Base-by-base conservation (phyloP, 2,797 vertebrate genomes). In the Ispidina picta region DNA sequence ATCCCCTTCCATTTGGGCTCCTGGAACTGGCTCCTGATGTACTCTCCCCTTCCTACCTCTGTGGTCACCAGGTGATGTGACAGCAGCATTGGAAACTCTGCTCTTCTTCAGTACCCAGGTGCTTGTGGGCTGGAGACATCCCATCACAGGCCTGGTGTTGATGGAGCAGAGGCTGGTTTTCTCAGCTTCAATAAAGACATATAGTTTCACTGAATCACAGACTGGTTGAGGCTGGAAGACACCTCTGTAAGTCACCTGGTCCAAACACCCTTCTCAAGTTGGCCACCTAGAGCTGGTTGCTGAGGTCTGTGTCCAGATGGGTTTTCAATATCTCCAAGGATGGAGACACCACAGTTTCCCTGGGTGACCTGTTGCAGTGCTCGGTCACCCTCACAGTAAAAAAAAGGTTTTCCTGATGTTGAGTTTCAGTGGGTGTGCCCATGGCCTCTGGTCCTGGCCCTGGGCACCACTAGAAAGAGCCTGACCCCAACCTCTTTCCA, bases 181-280 rank as follows among this genome's bases (percentile, higher is more conserved):
- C 17, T 15, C 2, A 0, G 5, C 18, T 78, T 54, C 5, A 85
- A 80, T 90, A 85, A 90, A 85, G 39, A 39, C 6, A 11, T 7
- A 8, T 28, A 31, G 64, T 29, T 88, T 71, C 41, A 33, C 22
- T 25, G 23, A 10, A n/a, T n/a, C 52, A 55, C 29, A 31, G 29
- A 55, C 33, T 29, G 54, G 11, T 31, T 71, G 48, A 55, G 17
- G 15, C 13, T 55, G 55, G 25, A 62, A 62, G 17, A 19, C 11
- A 29, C 12, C 52, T 55, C 52, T 55, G 52, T n/a, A 31, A 12
- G 29, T 39, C 51, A 15, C 22, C 22, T 51, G 9, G 21, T 58
- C 49, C 1, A 0, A 39, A 2, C 7, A 5, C 4, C 4, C 6
- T 43, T 17, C 43, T 69, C 39, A 20, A 31, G 12, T 1, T 15